Base-by-base conservation (phyloP, 2,888 invertebrate species). In the Tenthredo livida region DNA sequence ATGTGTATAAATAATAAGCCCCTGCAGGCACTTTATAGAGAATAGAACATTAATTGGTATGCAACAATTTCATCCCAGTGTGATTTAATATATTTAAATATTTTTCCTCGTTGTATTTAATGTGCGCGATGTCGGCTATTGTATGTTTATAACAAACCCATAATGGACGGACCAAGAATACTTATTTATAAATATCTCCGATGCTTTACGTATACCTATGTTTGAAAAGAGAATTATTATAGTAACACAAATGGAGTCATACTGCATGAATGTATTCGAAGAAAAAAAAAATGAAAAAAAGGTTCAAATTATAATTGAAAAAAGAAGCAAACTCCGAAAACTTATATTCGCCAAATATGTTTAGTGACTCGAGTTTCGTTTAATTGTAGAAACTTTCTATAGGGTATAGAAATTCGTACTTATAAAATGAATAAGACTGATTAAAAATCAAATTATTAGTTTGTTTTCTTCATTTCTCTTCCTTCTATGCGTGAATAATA, bases 101-200 rank as follows among this genome's bases (percentile, higher is more conserved):
- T 86, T 88, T 89, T 90, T 88, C 88, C 88, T 87, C 87, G 86
- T 89, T 88, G 86, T 86, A 61, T 25, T 61, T 43, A 37, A 33
- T 40, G 17, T 17, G 86, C 88, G 88, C 86, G 86, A 86, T 86
- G 88, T 88, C 87, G 87, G 86, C 90, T 88, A 91, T 92, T 92
- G 91, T 91, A 90, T 91, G 91, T 88, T 91, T 91, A 91, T 91
- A 87, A 86, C 58, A 29, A 50, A 65, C 58, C 89, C 89, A 88
- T 87, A 65, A 78, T n/a, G 58, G 80, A 86, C 80, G 50, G 40
- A 61, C 75, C 77, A 65, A 77, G 85, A 86, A 87, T 86, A 84
- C 70, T 85, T 78, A 83, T 73, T 73, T 80, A 80, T 61, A 25
- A 80, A 61, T 40, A 80, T 12, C 40, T 80, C 21, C 0, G 21